A percentile compares a stretch with the other conserved stretches of the same genome.
phyloP scores from a whole-genome alignment of 2,888 invertebrate genomes.

The Augiades crinisus region DNA sequence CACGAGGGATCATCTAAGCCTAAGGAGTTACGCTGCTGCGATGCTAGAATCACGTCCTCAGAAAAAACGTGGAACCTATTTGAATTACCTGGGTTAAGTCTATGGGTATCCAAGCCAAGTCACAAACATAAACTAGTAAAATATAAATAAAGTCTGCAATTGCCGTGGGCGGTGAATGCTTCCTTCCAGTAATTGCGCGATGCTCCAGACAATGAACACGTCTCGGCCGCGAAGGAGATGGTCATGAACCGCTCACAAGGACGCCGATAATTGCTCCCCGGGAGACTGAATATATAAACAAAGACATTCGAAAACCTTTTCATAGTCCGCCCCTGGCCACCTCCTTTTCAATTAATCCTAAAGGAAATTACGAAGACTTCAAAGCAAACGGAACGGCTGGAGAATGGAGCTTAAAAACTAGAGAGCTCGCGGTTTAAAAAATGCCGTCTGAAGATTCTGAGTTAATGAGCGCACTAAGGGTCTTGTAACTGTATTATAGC shows the following conservation, averaged over 20 bases:
- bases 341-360: slow-evolving; percentile 23
- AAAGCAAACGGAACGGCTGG: slow-evolving; percentile 9
- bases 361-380: slow-evolving; percentile 22
- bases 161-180: too few relatives aligned
- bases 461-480: slow-evolving; percentile 15
- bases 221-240: too few relatives aligned
- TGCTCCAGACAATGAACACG: slow-evolving; percentile 6
- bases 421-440: slow-evolving; percentile 14
- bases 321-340: slow-evolving; percentile 4
- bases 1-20: too few relatives aligned
- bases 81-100: too few relatives aligned
- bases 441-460: slow-evolving; percentile 13
- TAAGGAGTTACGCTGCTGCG: too few relatives aligned
- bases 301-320: slow-evolving; percentile 24
- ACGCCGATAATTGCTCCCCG: slow-evolving; percentile 18
- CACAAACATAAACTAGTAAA: too few relatives aligned
- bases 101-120: too few relatives aligned
- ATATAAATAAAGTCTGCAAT: too few relatives aligned
- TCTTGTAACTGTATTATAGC: background rate
- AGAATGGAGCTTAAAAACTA: slow-evolving; percentile 11
- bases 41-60: too few relatives aligned
- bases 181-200: slow-evolving; percentile 1
- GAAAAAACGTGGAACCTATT: too few relatives aligned
- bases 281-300: slow-evolving; percentile 23
- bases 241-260: too few relatives aligned